Percentiles rank a stretch among this genome's conserved stretches.
Evolutionary conservation across 2,797 vertebrate genomes (phyloP).

Genomic region (Halcyon chelicuti): DNA sequence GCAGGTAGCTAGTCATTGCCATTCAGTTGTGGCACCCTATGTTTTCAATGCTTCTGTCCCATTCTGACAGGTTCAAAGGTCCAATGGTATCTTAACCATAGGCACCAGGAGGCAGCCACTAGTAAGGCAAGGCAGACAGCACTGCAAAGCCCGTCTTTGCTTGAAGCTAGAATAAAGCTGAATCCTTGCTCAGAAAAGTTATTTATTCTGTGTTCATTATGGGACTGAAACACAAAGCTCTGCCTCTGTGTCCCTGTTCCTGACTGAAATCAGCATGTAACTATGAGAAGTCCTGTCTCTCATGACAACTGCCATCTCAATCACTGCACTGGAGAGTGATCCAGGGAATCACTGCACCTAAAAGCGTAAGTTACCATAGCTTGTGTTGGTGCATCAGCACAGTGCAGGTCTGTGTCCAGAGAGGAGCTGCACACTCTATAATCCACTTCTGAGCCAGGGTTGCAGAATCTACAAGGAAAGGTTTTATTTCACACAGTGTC

Average conservation of each 20-base stretch:
- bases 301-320: background rate
- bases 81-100: background rate
- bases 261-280: background rate
- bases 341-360: background rate
- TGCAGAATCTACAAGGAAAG: background rate
- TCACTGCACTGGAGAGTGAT: background rate
- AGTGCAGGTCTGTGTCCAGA: rapidly evolving
- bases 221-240: background rate
- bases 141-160: background rate
- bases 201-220: background rate
- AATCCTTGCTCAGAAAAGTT: background rate
- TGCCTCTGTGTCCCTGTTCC: background rate
- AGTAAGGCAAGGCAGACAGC: background rate
- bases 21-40: background rate
- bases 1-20: background rate
- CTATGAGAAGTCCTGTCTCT: background rate
- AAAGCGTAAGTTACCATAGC: background rate
- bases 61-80: background rate
- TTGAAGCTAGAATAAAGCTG: rapidly evolving
- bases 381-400: background rate
- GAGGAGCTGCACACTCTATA: rapidly evolving
- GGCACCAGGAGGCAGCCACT: background rate
- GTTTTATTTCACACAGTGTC: background rate
- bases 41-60: background rate
- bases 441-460: background rate